Evolutionary conservation across 2,113 vertebrate genomes (phyloP), one percentile per base, ranked within the genome.

Genomic region (Zosterops hypoxanthus): DNA sequence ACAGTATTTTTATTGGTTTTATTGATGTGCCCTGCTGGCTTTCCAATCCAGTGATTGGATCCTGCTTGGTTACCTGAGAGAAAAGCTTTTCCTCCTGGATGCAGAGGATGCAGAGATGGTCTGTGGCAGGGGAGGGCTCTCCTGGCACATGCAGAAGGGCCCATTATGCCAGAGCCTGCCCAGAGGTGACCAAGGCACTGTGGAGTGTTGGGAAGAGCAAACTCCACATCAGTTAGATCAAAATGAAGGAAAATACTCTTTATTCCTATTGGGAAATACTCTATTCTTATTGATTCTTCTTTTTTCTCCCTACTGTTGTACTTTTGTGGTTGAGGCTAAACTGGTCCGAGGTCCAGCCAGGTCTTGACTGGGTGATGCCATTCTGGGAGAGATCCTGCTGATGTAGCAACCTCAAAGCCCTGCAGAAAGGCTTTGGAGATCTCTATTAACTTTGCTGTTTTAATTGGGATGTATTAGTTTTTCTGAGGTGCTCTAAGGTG

Each of bases 1-100:
- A 76, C 44, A 28, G 65, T 66, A 22, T 82, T 94, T 95, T 78
- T 82, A 91, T 69, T 88, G 92, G 81, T 8, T 89, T 90, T 87
- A 87, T 89, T 60, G 78, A 84, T 21, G 70, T 76, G 61, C 69
- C 65, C 87, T 59, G 52, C 60, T 87, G 78, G 2, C 80, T 91
- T 78, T 87, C 78, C 94, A 65, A 4, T 91, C 22, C 76, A 7
- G 9, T 29, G 76, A 47, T 10, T 49, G 70, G 65, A 46, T 70
- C 65, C 42, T 75, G 49, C 71, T 12, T 22, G 83, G 63, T 64
- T 73, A 53, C 65, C 53, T 20, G 71, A 8, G 36, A 34, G 88
- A 26, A 50, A 25, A 72, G 24, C 49, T 76, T 64, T 50, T 26
- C 49, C 88, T 44, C 9, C 5, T 0, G 1, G 1, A 1, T 55